A percentile compares a stretch with the other conserved stretches of the same genome.
These are phyloP conservation scores for Trochalopteron elliotii DNA, from an alignment of 2,113 vertebrate species.

Conservation along the genomic window DNA sequence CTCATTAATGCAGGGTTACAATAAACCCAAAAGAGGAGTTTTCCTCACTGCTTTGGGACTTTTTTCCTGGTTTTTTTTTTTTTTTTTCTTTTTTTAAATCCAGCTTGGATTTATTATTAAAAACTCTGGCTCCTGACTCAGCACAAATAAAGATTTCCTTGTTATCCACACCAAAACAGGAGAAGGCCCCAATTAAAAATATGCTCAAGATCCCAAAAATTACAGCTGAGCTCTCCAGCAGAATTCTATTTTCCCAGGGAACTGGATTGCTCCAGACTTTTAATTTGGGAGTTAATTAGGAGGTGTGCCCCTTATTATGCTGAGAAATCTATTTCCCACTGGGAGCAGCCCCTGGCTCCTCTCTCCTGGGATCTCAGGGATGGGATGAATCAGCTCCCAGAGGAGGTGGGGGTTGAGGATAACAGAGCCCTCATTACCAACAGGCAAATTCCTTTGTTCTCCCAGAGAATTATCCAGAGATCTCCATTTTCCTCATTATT, in stretches of 20 bases:
- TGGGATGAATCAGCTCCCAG: not conserved
- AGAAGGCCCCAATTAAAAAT: not conserved
- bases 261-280: not conserved
- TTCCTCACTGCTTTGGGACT: not conserved
- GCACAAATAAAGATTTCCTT: not conserved
- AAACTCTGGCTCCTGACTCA: not conserved
- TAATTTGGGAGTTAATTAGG: not conserved
- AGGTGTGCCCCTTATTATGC: not conserved
- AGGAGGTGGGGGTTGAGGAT: not conserved
- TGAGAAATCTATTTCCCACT: not conserved
- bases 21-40: not conserved
- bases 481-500: not conserved
- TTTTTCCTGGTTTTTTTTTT: too few relatives aligned
- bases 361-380: not conserved
- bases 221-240: not conserved
- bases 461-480: not conserved
- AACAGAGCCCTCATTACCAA: not conserved
- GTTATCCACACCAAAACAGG: not conserved
- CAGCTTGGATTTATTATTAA: not conserved
- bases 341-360: not conserved
- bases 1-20: too few relatives aligned
- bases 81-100: too few relatives aligned
- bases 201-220: rapidly evolving
- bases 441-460: not conserved
- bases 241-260: rapidly evolving